Evolutionary conservation across 30 jellyfish, hydroid and myxozoan genomes (phyloP), one percentile per base, ranked within the genome.

Genomic region (Hydra vulgaris): DNA sequence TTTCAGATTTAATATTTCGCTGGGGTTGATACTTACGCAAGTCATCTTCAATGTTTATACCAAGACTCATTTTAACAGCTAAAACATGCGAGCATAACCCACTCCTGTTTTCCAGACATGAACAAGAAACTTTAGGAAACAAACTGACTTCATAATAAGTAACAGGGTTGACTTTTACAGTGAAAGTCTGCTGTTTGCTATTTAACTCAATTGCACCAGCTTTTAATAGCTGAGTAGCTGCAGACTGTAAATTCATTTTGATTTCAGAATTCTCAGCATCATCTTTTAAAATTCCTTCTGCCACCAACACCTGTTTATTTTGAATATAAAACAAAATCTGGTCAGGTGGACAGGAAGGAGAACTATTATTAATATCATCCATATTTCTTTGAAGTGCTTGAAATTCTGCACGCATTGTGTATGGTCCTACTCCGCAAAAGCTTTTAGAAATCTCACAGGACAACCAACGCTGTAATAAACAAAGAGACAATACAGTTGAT

Each of bases 1-100:
- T 15, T 15, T 61, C 85, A 0, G 85, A 20, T 53, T 78, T 78
- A 25, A 78, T 53, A 1, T 23, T 55, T 0, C 85, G 83, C 20
- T 78, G 85, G 18, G 85, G 85, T 53, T 78, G 85, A 53, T 78
- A 78, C 79, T 78, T 78, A 8, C 85, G 83, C 90, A 89, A 76
- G 25, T 89, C 96, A 75, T 81, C 84, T 26, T 89, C 96, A 84
- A 89, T 89, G 54, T 89, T 90, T 24, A 89, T 86, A 7, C 96
- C 96, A 21, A 89, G 74, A 74, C 96, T 89, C 66, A 89, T 84
- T 76, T 89, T 89, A 1, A 84, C 96, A n/a, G 96, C 96, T 27
- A 89, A 79, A 52, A 89, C 89, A 27, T 89, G 96, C 25, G 86
- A 84, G 78, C 96, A 89, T 53, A 89, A 76, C 17, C 85, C 85